Evolutionary conservation across 2,113 vertebrate species (phyloP).

Genomic region (Macquaria australasica): DNA sequence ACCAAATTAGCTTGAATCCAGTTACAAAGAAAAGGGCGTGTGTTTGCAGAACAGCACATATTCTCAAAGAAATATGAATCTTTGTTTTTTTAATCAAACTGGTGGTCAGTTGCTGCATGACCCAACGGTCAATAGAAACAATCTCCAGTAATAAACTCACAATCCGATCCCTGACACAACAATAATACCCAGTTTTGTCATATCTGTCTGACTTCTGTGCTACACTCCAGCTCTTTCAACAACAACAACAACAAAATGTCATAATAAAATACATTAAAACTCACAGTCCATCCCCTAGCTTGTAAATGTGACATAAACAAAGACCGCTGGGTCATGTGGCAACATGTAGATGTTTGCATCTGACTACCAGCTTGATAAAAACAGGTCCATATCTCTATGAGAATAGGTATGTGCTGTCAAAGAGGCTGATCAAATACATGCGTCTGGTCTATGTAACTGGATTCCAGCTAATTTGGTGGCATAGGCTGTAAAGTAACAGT

Average conservation of each 20-base stretch:
- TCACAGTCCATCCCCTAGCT: background rate
- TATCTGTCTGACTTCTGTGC: background rate
- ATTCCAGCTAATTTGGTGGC: background rate
- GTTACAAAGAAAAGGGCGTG: background rate
- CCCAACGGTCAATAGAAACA: background rate
- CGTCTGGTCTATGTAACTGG: background rate
- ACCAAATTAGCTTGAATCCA: background rate
- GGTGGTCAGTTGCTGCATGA: background rate
- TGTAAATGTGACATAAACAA: background rate
- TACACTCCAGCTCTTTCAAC: background rate
- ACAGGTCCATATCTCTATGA: background rate
- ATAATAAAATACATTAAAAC: background rate
- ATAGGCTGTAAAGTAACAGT: background rate
- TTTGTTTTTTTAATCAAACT: too few relatives aligned
- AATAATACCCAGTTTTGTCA: too few relatives aligned
- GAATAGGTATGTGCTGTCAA: background rate
- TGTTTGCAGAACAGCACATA: background rate
- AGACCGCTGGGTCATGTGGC: background rate
- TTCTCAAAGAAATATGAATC: background rate
- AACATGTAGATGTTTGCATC: background rate
- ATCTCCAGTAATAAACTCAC: background rate
- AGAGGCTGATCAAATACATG: background rate
- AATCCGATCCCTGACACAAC: background rate
- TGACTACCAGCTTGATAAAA: background rate
- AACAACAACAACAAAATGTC: background rate